Conservation (phyloP, 2,113 vertebrate species). For the Tiliqua scincoides region DNA sequence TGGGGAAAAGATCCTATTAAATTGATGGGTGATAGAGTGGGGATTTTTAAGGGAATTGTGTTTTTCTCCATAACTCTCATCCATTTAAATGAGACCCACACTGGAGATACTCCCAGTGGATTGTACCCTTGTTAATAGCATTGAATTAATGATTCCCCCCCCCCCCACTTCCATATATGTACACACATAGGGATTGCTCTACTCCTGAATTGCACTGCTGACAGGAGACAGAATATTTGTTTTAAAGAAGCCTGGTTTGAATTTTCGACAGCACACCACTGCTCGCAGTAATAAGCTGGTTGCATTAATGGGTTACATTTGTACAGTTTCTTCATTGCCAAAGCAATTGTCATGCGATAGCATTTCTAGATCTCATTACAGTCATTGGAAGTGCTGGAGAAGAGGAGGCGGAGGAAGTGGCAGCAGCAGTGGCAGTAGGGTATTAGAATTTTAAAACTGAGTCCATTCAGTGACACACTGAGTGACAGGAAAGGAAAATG, state of each 20-base stretch:
- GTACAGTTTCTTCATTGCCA: constrained; percentile 34
- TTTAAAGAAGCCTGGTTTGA: not conserved
- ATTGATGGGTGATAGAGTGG: not conserved
- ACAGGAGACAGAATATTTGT: not conserved
- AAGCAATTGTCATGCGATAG: constrained; percentile 26
- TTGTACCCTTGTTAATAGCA: constrained; percentile 9
- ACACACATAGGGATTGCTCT: not conserved
- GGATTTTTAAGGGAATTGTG: not conserved
- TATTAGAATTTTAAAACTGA: constrained; percentile 53
- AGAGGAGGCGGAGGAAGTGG: not conserved
- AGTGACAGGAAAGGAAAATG: constrained; percentile 43
- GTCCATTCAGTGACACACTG: constrained; percentile 36
- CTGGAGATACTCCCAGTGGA: constrained; percentile 1
- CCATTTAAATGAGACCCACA: not conserved
- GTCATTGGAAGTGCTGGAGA: constrained; percentile 15
- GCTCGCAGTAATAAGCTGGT: constrained; percentile 17
- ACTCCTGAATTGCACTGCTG: constrained; percentile 2
- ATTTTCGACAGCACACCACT: constrained; percentile 17
- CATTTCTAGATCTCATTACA: constrained; percentile 44
- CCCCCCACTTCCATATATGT: not conserved
- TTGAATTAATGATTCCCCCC: constrained; percentile 14
- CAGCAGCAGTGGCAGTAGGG: not conserved
- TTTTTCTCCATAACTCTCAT: not conserved
- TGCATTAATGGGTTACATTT: constrained; percentile 3
- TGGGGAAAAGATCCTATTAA: not conserved